Percentiles rank a stretch among this genome's conserved stretches.
phyloP scores from a whole-genome alignment of 2,888 invertebrate genomes.

The Zeuzera pyrina region DNA sequence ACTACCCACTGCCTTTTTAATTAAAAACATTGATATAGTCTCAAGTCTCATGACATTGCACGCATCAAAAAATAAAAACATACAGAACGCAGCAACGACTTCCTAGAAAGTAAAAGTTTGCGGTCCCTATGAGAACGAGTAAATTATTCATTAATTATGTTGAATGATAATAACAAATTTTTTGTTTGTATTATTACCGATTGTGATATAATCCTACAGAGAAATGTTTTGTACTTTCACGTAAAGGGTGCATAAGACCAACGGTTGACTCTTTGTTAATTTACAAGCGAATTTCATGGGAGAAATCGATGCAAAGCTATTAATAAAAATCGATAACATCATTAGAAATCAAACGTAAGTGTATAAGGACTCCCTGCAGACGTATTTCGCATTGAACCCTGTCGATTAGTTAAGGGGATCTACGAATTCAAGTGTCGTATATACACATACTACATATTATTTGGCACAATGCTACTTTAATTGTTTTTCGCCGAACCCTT shows the following conservation, averaged over 20 bases:
- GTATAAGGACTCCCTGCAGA: slow-evolving; percentile 41
- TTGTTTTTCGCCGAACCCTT: slow-evolving; percentile 50
- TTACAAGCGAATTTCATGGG: slow-evolving; percentile 31
- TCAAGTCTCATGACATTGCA: too few relatives aligned
- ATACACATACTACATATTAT: slow-evolving; percentile 21
- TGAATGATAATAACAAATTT: slow-evolving; percentile 22
- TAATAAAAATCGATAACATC: slow-evolving; percentile 51
- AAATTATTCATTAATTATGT: too few relatives aligned
- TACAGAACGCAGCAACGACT: too few relatives aligned
- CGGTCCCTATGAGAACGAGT: too few relatives aligned
- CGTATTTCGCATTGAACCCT: slow-evolving; percentile 26
- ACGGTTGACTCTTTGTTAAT: slow-evolving; percentile 51
- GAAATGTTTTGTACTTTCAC: neutral
- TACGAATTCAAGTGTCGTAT: too few relatives aligned
- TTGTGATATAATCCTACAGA: neutral
- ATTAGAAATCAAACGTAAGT: slow-evolving; percentile 51
- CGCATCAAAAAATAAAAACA: too few relatives aligned
- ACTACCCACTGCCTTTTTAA: too few relatives aligned
- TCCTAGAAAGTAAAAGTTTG: too few relatives aligned
- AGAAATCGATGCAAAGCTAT: slow-evolving; percentile 25
- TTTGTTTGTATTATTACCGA: too few relatives aligned
- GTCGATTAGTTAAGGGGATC: slow-evolving; percentile 31
- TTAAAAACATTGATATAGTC: too few relatives aligned
- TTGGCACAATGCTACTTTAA: slow-evolving; percentile 50
- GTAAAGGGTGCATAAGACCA: slow-evolving; percentile 5